Evolutionary conservation across 2,113 vertebrate species (phyloP).

Genomic region (Heptranchias perlo): DNA sequence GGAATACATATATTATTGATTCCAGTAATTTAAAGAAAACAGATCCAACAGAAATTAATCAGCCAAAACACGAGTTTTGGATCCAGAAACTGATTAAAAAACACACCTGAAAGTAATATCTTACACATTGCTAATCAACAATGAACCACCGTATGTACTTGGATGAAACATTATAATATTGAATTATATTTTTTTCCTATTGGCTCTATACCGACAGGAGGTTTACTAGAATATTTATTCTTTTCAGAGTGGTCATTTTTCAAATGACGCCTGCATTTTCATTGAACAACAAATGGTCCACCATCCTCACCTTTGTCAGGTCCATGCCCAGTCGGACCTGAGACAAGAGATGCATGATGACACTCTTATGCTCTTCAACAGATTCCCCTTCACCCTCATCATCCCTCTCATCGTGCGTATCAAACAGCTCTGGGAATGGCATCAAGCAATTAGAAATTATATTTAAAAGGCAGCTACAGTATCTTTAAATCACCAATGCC

Average conservation of each 20-base stretch:
- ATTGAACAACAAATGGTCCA: not conserved
- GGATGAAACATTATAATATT: not conserved
- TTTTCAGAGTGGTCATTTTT: not conserved
- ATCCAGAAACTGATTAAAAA: not conserved
- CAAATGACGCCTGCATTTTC: no score
- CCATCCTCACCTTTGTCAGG: constrained; percentile 81
- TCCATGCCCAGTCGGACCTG: constrained; percentile 97
- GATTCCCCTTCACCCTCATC: constrained; percentile 89
- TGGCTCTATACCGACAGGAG: not conserved
- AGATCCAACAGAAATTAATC: not conserved
- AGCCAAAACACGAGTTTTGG: no score
- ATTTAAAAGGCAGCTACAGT: not conserved
- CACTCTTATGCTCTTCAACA: constrained; percentile 96
- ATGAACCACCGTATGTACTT: not conserved
- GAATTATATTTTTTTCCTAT: not conserved
- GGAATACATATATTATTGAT: not conserved
- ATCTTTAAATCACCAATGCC: not conserved
- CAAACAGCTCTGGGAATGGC: constrained; percentile 70
- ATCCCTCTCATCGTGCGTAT: constrained; percentile 85
- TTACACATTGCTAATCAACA: not conserved
- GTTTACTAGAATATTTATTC: not conserved
- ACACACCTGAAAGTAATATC: not conserved
- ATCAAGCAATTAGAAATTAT: not conserved
- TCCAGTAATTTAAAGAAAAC: not conserved
- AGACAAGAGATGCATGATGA: constrained; percentile 96